These are phyloP conservation scores for Dreissena rostriformis DNA, from an alignment of 1,140 invertebrate genomes.

Conservation along the genomic window DNA sequence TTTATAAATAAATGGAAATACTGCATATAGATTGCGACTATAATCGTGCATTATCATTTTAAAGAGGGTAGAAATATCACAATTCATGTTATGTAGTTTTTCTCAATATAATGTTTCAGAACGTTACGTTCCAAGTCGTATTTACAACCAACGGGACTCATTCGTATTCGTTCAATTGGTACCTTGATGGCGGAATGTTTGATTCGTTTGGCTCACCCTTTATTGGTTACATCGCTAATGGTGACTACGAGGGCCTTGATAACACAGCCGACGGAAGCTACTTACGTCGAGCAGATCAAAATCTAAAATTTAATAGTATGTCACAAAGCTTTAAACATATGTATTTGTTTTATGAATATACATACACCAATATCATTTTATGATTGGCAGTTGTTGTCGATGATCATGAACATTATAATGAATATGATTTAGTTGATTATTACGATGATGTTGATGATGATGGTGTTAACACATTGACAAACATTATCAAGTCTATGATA, in stretches of 20 bases:
- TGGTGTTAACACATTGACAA: too few species aligned
- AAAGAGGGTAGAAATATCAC: too few species aligned
- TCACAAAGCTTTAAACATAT: neutral
- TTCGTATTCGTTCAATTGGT: constrained; percentile 22
- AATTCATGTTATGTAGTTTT: too few species aligned
- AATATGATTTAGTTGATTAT: neutral
- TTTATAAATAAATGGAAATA: too few species aligned
- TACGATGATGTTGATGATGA: neutral
- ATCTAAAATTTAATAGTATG: constrained; percentile 21
- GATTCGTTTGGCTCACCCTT: constrained; percentile 7
- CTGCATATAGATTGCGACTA: too few species aligned
- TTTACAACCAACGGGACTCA: constrained; percentile 10
- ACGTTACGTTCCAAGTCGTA: constrained; percentile 35
- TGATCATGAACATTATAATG: neutral
- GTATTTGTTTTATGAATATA: neutral
- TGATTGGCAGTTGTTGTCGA: neutral
- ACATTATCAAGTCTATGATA: too few species aligned
- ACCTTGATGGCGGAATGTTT: constrained; percentile 13
- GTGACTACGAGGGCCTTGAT: constrained; percentile 16
- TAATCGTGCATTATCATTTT: too few species aligned
- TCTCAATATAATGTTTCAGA: constrained; percentile 7
- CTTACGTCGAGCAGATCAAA: constrained; percentile 11
- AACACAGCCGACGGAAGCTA: constrained; percentile 19
- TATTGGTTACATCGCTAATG: constrained; percentile 22
- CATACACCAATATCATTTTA: neutral